Conservation (phyloP, 2,113 vertebrate species). For the Chloropsis hardwickii region DNA sequence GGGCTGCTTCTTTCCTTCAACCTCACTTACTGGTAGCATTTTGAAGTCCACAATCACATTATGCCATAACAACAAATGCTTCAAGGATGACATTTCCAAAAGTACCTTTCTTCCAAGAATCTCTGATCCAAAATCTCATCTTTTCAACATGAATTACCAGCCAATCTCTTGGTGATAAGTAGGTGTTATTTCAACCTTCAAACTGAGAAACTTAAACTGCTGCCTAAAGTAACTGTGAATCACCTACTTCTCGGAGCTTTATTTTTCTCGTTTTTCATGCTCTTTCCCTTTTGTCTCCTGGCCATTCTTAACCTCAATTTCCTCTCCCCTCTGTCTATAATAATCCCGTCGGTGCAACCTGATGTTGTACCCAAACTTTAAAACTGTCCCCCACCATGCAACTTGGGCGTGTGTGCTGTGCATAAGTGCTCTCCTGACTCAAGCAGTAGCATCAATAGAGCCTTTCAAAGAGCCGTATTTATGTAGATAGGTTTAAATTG, state of each 20-base stretch:
- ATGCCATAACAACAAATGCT: neutral
- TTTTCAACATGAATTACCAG: neutral
- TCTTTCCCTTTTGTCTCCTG: neutral
- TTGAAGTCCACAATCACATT: neutral
- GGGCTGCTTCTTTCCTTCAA: neutral
- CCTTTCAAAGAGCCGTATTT: neutral
- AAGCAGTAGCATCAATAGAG: neutral
- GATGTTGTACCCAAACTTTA: neutral
- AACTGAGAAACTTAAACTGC: neutral
- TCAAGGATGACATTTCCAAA: neutral
- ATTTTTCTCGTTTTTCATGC: neutral
- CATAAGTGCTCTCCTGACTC: neutral
- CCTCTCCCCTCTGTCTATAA: neutral
- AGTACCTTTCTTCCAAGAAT: neutral
- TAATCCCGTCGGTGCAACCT: neutral
- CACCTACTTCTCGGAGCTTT: neutral
- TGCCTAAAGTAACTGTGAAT: neutral
- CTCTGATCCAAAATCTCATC: too few species aligned
- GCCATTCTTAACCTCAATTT: neutral
- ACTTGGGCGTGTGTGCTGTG: neutral
- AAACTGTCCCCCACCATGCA: neutral
- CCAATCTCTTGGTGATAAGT: neutral
- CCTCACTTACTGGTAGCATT: neutral
- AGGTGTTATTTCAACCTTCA: neutral
- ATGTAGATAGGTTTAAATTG: neutral